A percentile compares a stretch with the other conserved stretches of the same genome.
Conservation (phyloP, 2,113 vertebrate species). For the Scatophagus argus region DNA sequence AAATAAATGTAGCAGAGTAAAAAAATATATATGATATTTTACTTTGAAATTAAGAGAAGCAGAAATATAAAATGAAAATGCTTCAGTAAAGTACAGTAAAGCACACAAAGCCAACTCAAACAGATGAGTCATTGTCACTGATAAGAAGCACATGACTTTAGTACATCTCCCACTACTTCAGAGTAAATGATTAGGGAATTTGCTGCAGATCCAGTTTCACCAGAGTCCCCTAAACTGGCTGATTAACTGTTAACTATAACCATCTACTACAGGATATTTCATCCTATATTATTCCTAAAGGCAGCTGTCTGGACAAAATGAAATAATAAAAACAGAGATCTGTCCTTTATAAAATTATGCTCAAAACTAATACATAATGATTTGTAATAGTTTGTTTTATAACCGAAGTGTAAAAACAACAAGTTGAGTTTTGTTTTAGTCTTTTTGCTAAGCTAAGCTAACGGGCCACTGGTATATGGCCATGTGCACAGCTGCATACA, state of each 20-base stretch:
- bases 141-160: no score
- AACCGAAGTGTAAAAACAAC: not conserved
- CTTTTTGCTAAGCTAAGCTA: not conserved
- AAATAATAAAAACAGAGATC: not conserved
- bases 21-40: not conserved
- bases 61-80: not conserved
- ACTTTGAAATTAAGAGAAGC: not conserved
- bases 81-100: no score
- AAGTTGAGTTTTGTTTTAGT: not conserved
- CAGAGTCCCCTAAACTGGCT: not conserved
- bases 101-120: conserved; percentile 6
- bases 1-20: not conserved
- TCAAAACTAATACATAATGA: no score
- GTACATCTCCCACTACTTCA: not conserved
- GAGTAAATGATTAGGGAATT: not conserved
- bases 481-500: no score
- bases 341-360: no score
- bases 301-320: not conserved
- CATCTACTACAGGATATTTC: no score
- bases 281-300: not conserved
- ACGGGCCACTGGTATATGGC: not conserved
- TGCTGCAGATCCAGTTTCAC: not conserved
- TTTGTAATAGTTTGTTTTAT: not conserved
- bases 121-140: not conserved
- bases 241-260: not conserved